These are phyloP conservation scores for Melanerpes formicivorus DNA, from an alignment of 2,113 vertebrate species.

Conservation along the genomic window DNA sequence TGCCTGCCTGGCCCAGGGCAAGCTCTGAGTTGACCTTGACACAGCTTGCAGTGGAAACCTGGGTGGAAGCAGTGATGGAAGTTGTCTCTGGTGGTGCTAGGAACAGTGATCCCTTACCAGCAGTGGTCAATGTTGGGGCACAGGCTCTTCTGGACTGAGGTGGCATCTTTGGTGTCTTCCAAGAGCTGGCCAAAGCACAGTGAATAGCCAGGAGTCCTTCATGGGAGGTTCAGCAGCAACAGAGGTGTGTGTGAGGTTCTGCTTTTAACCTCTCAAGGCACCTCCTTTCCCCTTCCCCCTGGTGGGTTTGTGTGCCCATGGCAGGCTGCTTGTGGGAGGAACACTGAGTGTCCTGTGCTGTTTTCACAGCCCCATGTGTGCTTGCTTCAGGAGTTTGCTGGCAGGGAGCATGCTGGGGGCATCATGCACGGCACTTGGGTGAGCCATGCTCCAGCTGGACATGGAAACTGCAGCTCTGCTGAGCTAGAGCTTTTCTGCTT, in stretches of 20 bases:
- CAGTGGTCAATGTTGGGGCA: accelerated
- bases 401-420: neutral
- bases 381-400: neutral
- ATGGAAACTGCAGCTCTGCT: neutral
- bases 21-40: neutral
- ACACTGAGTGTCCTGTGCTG: accelerated
- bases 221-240: accelerated
- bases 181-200: accelerated
- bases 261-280: neutral
- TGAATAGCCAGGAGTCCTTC: neutral
- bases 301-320: neutral
- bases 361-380: too few relatives aligned
- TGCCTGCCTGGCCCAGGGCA: neutral
- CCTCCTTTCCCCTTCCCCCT: neutral
- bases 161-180: neutral
- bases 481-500: neutral
- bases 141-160: neutral
- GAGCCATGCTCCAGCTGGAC: neutral
- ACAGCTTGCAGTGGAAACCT: neutral
- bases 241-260: neutral
- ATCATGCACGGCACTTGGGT: neutral
- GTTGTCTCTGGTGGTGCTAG: neutral
- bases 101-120: neutral
- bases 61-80: neutral
- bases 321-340: neutral